Evolutionary conservation across 2,113 vertebrate species (phyloP).

Genomic region (Corythaeola cristata): DNA sequence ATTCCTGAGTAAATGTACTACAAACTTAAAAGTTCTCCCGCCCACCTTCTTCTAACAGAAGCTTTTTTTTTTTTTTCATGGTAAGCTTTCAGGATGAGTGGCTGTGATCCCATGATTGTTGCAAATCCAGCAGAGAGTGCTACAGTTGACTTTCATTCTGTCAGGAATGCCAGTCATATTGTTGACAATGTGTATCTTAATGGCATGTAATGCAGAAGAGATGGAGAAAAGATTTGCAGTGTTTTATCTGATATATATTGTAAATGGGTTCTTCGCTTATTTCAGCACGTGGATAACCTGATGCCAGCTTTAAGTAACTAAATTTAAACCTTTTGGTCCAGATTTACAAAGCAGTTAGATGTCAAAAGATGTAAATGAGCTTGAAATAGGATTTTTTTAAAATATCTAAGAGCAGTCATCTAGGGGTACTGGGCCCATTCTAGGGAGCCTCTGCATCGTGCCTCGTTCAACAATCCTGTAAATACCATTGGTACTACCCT

Average conservation of each 20-base stretch:
- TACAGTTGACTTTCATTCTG: slow-evolving; percentile 35
- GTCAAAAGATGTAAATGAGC: not conserved
- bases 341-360: not conserved
- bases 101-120: not conserved
- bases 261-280: slow-evolving; percentile 12
- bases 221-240: not conserved
- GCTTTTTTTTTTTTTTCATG: not conserved
- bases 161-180: slow-evolving; percentile 39
- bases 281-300: not conserved
- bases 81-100: not conserved
- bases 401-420: not conserved
- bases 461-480: rapidly evolving
- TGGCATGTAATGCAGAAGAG: slow-evolving; percentile 7
- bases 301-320: slow-evolving; percentile 5
- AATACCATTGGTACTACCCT: not conserved
- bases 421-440: not conserved
- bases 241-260: slow-evolving; percentile 8
- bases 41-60: not conserved
- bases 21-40: not conserved
- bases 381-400: not conserved
- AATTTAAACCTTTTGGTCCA: slow-evolving; percentile 26
- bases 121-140: not conserved
- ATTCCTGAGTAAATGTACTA: not conserved
- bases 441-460: rapidly evolving
- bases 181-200: slow-evolving; percentile 44